These are phyloP conservation scores for Cydia splendana DNA, from an alignment of 1,140 invertebrate species.

Conservation along the genomic window DNA sequence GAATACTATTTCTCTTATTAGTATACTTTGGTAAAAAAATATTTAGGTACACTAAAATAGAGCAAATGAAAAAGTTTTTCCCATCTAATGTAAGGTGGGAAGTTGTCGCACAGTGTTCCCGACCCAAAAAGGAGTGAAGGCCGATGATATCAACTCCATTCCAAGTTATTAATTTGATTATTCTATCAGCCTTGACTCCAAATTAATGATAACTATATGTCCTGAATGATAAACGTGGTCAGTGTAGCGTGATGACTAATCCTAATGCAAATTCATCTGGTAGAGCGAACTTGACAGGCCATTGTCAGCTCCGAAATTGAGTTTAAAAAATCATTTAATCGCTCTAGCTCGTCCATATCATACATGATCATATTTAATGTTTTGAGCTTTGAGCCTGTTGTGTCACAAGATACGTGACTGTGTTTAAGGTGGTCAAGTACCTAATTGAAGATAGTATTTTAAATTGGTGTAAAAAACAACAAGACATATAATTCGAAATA, in stretches of 20 bases:
- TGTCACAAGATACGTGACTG: background rate
- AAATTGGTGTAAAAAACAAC: too few relatives aligned
- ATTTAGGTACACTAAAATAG: background rate
- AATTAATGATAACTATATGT: slow-evolving; percentile 16
- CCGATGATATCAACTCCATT: slow-evolving; percentile 25
- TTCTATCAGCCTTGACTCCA: slow-evolving; percentile 12
- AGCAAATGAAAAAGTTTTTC: slow-evolving; percentile 9
- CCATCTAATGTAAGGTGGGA: background rate
- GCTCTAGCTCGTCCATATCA: background rate
- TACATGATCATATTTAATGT: background rate
- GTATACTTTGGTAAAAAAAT: background rate
- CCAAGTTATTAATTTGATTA: slow-evolving; percentile 18
- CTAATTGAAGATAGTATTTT: too few relatives aligned
- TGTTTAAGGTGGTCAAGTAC: background rate
- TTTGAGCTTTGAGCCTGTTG: background rate
- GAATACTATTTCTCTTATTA: background rate
- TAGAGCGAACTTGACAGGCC: background rate
- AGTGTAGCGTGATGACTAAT: background rate
- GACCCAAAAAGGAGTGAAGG: slow-evolving; percentile 28
- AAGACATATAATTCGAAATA: too few relatives aligned
- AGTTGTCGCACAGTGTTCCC: background rate
- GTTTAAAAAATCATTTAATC: slow-evolving; percentile 9
- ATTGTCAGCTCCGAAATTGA: background rate
- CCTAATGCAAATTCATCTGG: background rate
- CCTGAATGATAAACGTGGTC: background rate